Conservation (phyloP, 2,888 invertebrate genomes). For the Sarcophaga rosellei region DNA sequence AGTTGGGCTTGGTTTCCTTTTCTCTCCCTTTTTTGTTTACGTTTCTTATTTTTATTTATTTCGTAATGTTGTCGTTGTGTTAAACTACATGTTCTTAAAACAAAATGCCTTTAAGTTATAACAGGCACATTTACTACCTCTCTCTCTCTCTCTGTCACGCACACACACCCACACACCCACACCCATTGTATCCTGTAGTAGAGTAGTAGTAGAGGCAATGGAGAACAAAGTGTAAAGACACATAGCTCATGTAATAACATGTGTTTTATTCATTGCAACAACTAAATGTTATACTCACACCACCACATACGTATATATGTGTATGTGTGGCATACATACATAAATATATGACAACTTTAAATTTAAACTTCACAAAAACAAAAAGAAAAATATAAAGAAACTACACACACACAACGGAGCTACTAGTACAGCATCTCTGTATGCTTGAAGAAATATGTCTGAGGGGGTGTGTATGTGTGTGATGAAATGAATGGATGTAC, state of each 20-base stretch:
- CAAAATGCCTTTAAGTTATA: conserved; percentile 32
- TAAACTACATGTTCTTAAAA: not conserved
- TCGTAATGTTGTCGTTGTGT: not conserved
- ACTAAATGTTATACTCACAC: not conserved
- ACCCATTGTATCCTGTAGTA: not conserved
- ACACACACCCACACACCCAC: too few relatives aligned
- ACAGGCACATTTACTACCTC: not conserved
- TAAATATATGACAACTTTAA: not conserved
- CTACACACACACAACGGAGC: too few relatives aligned
- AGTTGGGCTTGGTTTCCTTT: too few relatives aligned
- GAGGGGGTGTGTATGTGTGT: too few relatives aligned
- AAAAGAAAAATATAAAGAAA: not conserved
- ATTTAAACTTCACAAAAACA: not conserved
- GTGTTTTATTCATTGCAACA: conserved; percentile 30
- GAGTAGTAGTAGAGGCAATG: too few relatives aligned
- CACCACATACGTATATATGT: not conserved
- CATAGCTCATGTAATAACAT: conserved; percentile 35
- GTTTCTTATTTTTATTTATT: not conserved
- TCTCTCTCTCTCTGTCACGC: too few relatives aligned
- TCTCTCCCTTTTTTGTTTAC: too few relatives aligned
- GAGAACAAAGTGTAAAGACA: not conserved
- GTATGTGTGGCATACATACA: not conserved
- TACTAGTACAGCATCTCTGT: too few relatives aligned
- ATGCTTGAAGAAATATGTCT: too few relatives aligned
- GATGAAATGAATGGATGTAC: not conserved